phyloP scores from a whole-genome alignment of 2,113 vertebrate species.

The Tautogolabrus adspersus region DNA sequence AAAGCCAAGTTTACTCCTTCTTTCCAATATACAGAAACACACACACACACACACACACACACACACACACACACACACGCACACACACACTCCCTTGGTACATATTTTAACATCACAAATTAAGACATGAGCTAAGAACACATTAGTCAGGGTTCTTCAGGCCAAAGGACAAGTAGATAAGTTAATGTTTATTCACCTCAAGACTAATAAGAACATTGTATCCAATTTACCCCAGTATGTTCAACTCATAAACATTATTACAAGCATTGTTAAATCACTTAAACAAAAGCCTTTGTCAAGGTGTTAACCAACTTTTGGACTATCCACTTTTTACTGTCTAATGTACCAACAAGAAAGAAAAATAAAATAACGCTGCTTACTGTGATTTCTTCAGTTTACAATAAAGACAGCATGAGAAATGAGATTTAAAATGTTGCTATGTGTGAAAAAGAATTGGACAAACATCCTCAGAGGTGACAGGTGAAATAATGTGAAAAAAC shows the following conservation, averaged over 20 bases:
- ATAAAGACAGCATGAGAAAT: neutral
- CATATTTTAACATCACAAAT: slow-evolving; percentile 13
- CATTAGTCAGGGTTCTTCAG: slow-evolving; percentile 15
- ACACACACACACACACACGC: neutral
- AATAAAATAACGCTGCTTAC: neutral
- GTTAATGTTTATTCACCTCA: slow-evolving; percentile 16
- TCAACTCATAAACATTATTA: neutral
- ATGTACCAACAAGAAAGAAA: neutral
- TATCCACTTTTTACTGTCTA: neutral
- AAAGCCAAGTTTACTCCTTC: slow-evolving; percentile 36
- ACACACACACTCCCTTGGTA: neutral
- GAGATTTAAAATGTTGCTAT: neutral
- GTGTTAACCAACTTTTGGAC: neutral
- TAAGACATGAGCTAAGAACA: slow-evolving; percentile 17
- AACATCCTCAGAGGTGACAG: neutral
- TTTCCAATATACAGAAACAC: slow-evolving; percentile 2
- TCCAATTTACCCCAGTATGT: neutral
- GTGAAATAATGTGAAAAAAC: slow-evolving; percentile 13
- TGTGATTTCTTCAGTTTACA: neutral
- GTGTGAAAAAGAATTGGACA: slow-evolving; percentile 16
- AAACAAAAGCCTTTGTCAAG: neutral
- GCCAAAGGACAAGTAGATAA: slow-evolving; percentile 22
- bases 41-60: neutral
- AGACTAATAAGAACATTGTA: neutral
- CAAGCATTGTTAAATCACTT: no score